Evolutionary conservation across 2,113 vertebrate species (phyloP).

Genomic region (Aleadryas rufinucha): DNA sequence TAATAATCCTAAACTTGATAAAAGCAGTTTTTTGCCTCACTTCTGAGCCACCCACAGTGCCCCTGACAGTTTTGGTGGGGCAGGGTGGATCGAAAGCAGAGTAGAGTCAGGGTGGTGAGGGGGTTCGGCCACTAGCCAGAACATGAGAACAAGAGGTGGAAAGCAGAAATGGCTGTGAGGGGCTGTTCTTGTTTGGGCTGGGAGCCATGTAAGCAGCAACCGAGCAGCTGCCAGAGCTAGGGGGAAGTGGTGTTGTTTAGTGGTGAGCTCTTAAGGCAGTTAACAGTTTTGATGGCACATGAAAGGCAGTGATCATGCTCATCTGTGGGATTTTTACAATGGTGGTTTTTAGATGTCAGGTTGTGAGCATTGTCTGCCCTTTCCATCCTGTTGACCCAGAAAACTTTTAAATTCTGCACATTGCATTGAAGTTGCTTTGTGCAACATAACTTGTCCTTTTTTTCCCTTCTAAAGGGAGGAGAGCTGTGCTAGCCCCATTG

Average conservation of each 20-base stretch:
- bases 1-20: neutral
- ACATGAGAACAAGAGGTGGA: rapidly evolving
- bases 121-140: neutral
- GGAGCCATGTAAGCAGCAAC: neutral
- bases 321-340: neutral
- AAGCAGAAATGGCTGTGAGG: neutral
- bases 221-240: rapidly evolving
- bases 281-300: neutral
- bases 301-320: neutral
- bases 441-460: neutral
- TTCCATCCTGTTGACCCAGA: neutral
- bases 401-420: neutral
- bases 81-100: neutral
- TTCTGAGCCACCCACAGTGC: neutral
- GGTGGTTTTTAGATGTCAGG: neutral
- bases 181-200: neutral
- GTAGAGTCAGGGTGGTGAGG: rapidly evolving
- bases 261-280: neutral
- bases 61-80: neutral
- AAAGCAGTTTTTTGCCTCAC: neutral
- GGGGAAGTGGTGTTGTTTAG: neutral
- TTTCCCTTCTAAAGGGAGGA: neutral
- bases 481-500: rapidly evolving
- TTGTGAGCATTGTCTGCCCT: neutral
- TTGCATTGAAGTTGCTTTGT: neutral